A percentile compares a stretch with the other conserved stretches of the same genome.
Conservation (phyloP, 2,888 invertebrate species). For the Orthosia gracilis region DNA sequence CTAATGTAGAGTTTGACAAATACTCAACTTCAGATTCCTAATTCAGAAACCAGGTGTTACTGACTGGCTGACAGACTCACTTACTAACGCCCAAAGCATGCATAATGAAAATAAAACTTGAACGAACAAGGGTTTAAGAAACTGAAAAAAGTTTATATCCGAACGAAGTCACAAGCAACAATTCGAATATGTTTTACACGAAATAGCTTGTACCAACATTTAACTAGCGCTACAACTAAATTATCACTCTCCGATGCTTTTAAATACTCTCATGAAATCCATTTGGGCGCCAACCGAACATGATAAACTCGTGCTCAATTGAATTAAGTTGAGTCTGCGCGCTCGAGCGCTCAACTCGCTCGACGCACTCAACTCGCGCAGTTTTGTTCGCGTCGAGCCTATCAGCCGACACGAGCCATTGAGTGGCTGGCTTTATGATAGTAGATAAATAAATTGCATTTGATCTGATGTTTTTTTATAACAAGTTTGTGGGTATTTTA, state of each 20-base stretch:
- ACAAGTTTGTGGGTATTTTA: not conserved
- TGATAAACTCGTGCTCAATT: conserved; percentile 67
- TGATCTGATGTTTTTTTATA: conserved; percentile 6
- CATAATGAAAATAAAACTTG: too few species aligned
- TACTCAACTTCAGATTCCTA: too few species aligned
- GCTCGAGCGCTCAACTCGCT: conserved; percentile 45
- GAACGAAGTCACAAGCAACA: not conserved
- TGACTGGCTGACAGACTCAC: too few species aligned
- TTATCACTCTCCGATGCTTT: conserved; percentile 59
- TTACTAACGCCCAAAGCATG: too few species aligned
- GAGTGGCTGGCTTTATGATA: conserved; percentile 43
- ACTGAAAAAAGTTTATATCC: not conserved
- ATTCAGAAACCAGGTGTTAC: too few species aligned
- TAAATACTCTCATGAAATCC: conserved; percentile 62
- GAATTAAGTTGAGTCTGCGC: conserved; percentile 61
- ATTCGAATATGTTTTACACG: not conserved
- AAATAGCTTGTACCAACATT: conserved; percentile 29
- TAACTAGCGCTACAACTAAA: conserved; percentile 56
- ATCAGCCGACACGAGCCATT: conserved; percentile 50
- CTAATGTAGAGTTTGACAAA: too few species aligned
- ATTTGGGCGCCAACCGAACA: conserved; percentile 61
- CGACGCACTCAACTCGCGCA: conserved; percentile 35
- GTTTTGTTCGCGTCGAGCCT: conserved; percentile 41
- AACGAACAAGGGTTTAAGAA: not conserved
- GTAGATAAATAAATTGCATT: conserved; percentile 27